These are phyloP conservation scores for Cenopis cana DNA, from an alignment of 2,888 invertebrate species.

Conservation along the genomic window DNA sequence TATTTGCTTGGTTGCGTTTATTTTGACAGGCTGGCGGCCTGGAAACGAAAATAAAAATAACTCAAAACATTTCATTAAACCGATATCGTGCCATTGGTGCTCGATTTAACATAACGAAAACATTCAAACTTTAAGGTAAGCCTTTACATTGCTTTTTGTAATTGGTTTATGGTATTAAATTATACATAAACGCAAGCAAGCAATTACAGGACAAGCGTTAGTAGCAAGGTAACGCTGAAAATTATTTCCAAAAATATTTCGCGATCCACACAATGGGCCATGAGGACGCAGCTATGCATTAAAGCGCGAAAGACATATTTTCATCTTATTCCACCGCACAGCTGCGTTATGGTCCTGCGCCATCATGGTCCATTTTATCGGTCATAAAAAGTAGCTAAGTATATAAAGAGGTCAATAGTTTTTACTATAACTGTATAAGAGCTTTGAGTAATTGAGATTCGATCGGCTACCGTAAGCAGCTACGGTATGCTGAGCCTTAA, in stretches of 20 bases:
- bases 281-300: too few species aligned
- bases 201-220: constrained; percentile 13
- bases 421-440: too few species aligned
- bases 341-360: too few species aligned
- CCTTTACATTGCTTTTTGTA: not conserved
- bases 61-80: not conserved
- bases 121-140: not conserved
- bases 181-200: constrained; percentile 28
- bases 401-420: too few species aligned
- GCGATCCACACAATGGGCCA: too few species aligned
- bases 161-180: not conserved
- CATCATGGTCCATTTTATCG: too few species aligned
- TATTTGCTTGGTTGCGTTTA: constrained; percentile 57
- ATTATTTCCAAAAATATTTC: not conserved
- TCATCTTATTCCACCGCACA: too few species aligned
- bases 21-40: constrained; percentile 49
- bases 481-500: too few species aligned
- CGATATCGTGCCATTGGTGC: not conserved
- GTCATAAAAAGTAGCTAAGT: too few species aligned
- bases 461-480: too few species aligned
- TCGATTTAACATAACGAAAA: not conserved
- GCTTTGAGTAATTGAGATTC: too few species aligned
- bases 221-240: not conserved
- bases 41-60: constrained; percentile 49
- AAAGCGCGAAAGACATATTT: too few species aligned